Percentiles rank a stretch among this genome's conserved stretches.
Conservation (phyloP, 2,888 invertebrate genomes). For the Alsophila aescularia region DNA sequence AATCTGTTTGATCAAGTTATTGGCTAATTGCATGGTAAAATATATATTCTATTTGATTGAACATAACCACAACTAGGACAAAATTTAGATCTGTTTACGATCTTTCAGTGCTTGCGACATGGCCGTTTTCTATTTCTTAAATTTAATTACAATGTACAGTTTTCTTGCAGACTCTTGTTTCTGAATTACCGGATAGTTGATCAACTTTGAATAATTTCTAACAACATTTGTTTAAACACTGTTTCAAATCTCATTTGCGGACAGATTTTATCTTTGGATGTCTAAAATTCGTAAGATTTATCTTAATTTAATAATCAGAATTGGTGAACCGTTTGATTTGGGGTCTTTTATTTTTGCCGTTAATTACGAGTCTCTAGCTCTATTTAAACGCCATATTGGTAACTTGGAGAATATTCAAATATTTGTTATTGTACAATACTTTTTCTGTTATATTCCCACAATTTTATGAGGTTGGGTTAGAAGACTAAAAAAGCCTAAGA, state of each 20-base stretch:
- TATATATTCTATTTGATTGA: constrained; percentile 48
- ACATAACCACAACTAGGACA: constrained; percentile 35
- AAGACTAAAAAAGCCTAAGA: too few species aligned
- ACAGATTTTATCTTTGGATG: constrained; percentile 74
- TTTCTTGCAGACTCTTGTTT: constrained; percentile 43
- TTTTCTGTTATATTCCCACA: too few species aligned
- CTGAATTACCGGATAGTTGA: constrained; percentile 28
- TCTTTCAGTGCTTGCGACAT: constrained; percentile 67
- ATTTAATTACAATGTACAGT: constrained; percentile 55
- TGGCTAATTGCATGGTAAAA: constrained; percentile 65
- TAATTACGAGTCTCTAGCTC: constrained; percentile 41
- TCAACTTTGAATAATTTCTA: constrained; percentile 36
- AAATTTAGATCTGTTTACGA: constrained; percentile 49
- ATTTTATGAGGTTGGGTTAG: too few species aligned
- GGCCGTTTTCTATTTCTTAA: constrained; percentile 60
- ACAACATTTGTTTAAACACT: constrained; percentile 62
- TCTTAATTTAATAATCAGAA: constrained; percentile 54
- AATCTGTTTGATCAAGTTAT: constrained; percentile 48
- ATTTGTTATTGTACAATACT: too few species aligned
- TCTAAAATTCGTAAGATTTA: constrained; percentile 72
- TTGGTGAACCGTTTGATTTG: constrained; percentile 54
- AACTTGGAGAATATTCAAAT: constrained; percentile 46
- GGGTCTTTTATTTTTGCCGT: constrained; percentile 34
- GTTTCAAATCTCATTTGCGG: constrained; percentile 73
- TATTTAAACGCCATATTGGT: constrained; percentile 56